Base-by-base conservation (phyloP, 2,888 invertebrate genomes). In the Volucella zonaria region DNA sequence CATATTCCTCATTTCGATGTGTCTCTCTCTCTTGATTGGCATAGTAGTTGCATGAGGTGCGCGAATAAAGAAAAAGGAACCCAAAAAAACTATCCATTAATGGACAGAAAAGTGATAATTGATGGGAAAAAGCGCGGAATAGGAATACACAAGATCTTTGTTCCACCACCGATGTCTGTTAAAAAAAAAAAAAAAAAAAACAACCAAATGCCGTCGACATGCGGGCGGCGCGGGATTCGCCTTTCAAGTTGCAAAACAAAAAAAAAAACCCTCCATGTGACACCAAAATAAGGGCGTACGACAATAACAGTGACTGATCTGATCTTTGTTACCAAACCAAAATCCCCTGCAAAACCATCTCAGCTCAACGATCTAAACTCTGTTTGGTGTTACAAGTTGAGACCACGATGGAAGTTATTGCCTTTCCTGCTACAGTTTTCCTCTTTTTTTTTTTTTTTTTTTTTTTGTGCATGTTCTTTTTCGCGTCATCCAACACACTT, bases 111-210 rank as follows among this genome's bases (percentile, higher is more conserved):
- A 79, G 62, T 73, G 67, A 73, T 76, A 68, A 77, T 81, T 67
- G 62, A 77, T 80, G 62, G 52, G 70, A 81, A 85, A 85, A 85
- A 62, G 81, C 85, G 85, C 85, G 85, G 85, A 68, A 76, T 64
- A 58, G 85, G 85, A 68, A 76, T 64, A 58, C n/a, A 58, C 45
- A 14, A 67, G 52, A 80, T 77, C 81, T 81, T 81, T 77, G 81
- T 81, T 73, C 59, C 9, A 8, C 64, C 61, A 56, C 61, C 71
- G 51, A 73, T 43, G 56, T 71, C 31, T 49, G 11, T 64, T 23
- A 4, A 23, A 23, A 23, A 31, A 31, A 31, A 31, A 31, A 31
- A 31, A 31, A 31, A 31, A 31, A 31, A 31, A 31, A 31, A 31
- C 0, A 6, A 0, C 0, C 31, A 6, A 31, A 2, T 23, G 23